phyloP scores from a whole-genome alignment of 1,140 invertebrate species.

The Panulirus ornatus region DNA sequence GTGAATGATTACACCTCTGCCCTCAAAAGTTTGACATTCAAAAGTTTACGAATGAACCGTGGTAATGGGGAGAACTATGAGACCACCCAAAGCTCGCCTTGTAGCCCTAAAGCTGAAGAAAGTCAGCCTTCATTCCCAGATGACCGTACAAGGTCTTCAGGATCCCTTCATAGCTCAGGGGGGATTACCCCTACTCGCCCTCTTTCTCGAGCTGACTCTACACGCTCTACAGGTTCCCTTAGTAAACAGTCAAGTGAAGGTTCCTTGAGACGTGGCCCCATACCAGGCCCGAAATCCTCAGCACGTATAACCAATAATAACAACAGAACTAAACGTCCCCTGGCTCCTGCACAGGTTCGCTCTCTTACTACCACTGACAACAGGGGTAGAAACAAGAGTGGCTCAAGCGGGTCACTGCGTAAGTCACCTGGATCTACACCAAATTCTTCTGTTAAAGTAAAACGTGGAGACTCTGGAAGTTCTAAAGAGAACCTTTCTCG shows the following conservation, averaged over 20 bases:
- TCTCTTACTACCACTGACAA: constrained; percentile 50
- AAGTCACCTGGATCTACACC: constrained; percentile 15
- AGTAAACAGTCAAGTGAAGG: constrained; percentile 74
- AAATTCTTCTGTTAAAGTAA: constrained; percentile 59
- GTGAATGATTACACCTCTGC: constrained; percentile 77
- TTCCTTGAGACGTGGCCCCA: constrained; percentile 45
- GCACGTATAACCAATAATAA: constrained; percentile 17
- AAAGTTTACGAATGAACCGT: constrained; percentile 76
- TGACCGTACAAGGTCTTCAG: constrained; percentile 59
- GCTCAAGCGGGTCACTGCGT: constrained; percentile 11
- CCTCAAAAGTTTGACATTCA: constrained; percentile 76
- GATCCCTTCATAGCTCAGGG: constrained; percentile 69
- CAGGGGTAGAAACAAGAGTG: constrained; percentile 38
- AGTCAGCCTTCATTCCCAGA: constrained; percentile 49
- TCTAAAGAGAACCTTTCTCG: constrained; percentile 73
- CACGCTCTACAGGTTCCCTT: constrained; percentile 70
- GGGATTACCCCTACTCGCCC: constrained; percentile 65
- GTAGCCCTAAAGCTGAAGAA: constrained; percentile 29
- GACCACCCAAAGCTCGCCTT: constrained; percentile 56
- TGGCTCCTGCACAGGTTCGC: constrained; percentile 65
- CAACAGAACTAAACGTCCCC: constrained; percentile 54
- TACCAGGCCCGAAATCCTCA: constrained; percentile 14
- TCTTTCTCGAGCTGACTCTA: constrained; percentile 69
- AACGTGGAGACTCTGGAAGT: constrained; percentile 72
- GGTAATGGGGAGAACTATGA: constrained; percentile 32